Evolutionary conservation across 2,113 vertebrate genomes (phyloP), one percentile per base, ranked within the genome.

Genomic region (Toxotes chatareus): DNA sequence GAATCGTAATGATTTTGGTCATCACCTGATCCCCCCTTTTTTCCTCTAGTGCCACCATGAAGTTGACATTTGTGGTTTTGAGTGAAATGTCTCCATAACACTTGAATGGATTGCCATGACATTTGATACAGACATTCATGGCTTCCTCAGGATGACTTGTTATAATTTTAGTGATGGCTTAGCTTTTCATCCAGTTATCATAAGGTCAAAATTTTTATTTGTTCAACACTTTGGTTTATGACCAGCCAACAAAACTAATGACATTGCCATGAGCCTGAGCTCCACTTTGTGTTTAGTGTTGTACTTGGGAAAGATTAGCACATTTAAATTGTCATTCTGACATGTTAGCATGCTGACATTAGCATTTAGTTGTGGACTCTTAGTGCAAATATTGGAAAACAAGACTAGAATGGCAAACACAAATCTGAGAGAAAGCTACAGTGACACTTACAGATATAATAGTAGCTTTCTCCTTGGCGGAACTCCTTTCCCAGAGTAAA

Each of bases 401-500:
- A 27, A 16, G 4, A 69, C 34, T 14, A 11, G 38, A 27, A 2
- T 19, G 42, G 3, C 23, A 65, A 73, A 76, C 57, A 21, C 17
- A 36, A 10, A 56, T 51, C 14, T 53, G 61, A 36, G 47, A 40
- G 10, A 53, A 13, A 49, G 46, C 10, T 32, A 51, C 9, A 23
- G 53, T 27, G 73, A 78, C 62, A 97, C 98, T 98, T 90, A 99
- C 98, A 99, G 92, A 99, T 97, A 73, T 99, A 99, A 92, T 99
- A 99, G 92, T 99, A 99, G 88, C 95, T 97, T 82, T 97, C 96
- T 57, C 98, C 97, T 69, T 97, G 96, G 47, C 94, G 96, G 87
- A 99, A 99, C 91, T 99, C 98, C 60, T 97, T 98, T 73, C 97
- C 97, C 72, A 98, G 91, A 0, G 97, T 97, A 76, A 99, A 99